Evolutionary conservation across 2,113 vertebrate genomes (phyloP).

Genomic region (Glaucidium brasilianum): DNA sequence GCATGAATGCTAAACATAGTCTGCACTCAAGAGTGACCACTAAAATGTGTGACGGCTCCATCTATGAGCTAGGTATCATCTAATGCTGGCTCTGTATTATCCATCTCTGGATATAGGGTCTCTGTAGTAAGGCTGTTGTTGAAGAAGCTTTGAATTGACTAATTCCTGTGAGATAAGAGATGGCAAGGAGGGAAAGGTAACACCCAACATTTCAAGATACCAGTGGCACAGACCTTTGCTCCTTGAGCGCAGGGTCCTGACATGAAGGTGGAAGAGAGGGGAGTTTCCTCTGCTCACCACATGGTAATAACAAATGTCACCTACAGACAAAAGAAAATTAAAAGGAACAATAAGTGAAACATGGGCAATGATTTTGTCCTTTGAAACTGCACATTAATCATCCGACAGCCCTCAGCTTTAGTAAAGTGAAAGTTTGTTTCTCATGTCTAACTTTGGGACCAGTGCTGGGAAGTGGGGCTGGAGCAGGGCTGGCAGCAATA

Average conservation of each 20-base stretch:
- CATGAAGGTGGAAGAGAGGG: background rate
- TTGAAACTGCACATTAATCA: constrained; percentile 29
- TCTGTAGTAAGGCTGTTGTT: background rate
- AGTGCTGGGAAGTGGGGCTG: background rate
- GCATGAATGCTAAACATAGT: rapidly evolving
- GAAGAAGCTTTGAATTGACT: background rate
- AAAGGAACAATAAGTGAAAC: constrained; percentile 21
- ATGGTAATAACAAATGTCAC: constrained; percentile 34
- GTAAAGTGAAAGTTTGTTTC: background rate
- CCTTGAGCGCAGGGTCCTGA: background rate
- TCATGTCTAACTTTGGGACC: background rate
- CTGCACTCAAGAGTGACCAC: background rate
- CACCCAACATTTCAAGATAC: background rate
- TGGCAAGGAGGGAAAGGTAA: background rate
- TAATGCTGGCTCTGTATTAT: background rate
- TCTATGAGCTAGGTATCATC: rapidly evolving
- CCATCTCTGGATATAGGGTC: background rate
- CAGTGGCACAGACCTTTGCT: background rate
- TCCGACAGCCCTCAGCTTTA: background rate
- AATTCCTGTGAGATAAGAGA: background rate
- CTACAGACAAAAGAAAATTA: constrained; percentile 55
- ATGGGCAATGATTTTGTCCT: background rate
- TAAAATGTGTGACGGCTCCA: rapidly evolving
- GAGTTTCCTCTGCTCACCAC: constrained; percentile 43
- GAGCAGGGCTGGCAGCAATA: background rate